These are phyloP conservation scores for Scaptomyza montana DNA, from an alignment of 1,140 invertebrate genomes.

Conservation along the genomic window DNA sequence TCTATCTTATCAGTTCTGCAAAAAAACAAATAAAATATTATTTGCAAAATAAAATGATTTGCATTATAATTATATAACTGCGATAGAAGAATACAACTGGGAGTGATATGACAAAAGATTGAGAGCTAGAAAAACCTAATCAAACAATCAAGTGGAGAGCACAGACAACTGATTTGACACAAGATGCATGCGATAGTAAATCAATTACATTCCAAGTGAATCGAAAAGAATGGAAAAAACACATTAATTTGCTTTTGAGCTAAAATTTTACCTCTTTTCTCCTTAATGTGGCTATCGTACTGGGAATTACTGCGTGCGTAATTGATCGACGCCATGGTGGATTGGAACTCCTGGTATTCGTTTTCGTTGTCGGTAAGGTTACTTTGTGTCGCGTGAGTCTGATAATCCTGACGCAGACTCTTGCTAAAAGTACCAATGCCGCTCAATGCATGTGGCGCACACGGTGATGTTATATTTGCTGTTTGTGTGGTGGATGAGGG, in stretches of 20 bases:
- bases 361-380: conserved; percentile 78
- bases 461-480: conserved; percentile 35
- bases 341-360: conserved; percentile 84
- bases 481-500: conserved; percentile 34
- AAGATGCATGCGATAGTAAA: conserved; percentile 1
- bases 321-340: conserved; percentile 85
- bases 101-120: background rate
- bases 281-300: conserved; percentile 93
- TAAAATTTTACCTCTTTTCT: conserved; percentile 89
- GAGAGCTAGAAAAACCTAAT: conserved; percentile 15
- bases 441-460: conserved; percentile 73
- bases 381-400: conserved; percentile 76
- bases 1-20: conserved; percentile 29
- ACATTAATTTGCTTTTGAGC: too few relatives aligned
- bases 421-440: conserved; percentile 83
- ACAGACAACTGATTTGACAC: conserved; percentile 14
- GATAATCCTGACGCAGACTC: conserved; percentile 79
- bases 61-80: conserved; percentile 34
- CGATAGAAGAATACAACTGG: conserved; percentile 8
- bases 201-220: background rate
- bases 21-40: conserved; percentile 20
- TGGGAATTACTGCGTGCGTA: conserved; percentile 90
- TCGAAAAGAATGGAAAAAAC: too few relatives aligned
- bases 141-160: background rate
- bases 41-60: conserved; percentile 2